Base-by-base conservation (phyloP, 2,888 invertebrate species). In the Scelioninae gen. 2 region DNA sequence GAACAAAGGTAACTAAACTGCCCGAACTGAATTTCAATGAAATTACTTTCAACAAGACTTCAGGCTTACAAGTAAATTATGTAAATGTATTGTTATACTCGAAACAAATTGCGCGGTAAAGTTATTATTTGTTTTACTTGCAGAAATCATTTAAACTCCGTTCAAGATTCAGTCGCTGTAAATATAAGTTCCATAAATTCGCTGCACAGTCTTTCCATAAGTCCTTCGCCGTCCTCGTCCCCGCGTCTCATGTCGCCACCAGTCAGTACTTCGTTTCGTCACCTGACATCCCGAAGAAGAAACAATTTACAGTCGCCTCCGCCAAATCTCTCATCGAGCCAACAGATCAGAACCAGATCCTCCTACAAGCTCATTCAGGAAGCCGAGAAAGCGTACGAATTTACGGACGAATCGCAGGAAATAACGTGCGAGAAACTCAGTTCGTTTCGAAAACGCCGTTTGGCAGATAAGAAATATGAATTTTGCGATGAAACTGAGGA, bases 391-490 rank as follows among this genome's bases (percentile, higher is more conserved):
- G 92, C 94, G 0, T 95, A 95, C 83, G 95, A 95, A 82, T 95
- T 95, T 81, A 94, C 92, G 0, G 95, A 95, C 80, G 95, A 95
- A 78, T 90, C 91, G 4, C 93, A 93, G 78, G 90, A 90, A 4
- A 61, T 74, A 2, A 94, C 94, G 76, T 94, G 93, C 81, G 95
- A 95, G 82, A 95, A 95, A 81, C 89, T 95, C n/a, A 94, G 94
- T 79, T 92, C 92, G 81, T 95, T 94, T 82, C 89, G 96, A 5
- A 94, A 94, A 83, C 90, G 95, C 58, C 90, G 95, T 5, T 86
- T 96, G 55, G 96, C 96, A 0, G 96, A 96, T 81, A 96, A 96
- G 84, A 96, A 95, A 84, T 96, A 96, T 83, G 96, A 96, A 82
- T 96, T 96, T 82, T 94, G 93, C 0, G 95, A 95, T 79, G 94